These are phyloP conservation scores for Stegostoma tigrinum DNA, from an alignment of 2,113 vertebrate species.

Conservation along the genomic window DNA sequence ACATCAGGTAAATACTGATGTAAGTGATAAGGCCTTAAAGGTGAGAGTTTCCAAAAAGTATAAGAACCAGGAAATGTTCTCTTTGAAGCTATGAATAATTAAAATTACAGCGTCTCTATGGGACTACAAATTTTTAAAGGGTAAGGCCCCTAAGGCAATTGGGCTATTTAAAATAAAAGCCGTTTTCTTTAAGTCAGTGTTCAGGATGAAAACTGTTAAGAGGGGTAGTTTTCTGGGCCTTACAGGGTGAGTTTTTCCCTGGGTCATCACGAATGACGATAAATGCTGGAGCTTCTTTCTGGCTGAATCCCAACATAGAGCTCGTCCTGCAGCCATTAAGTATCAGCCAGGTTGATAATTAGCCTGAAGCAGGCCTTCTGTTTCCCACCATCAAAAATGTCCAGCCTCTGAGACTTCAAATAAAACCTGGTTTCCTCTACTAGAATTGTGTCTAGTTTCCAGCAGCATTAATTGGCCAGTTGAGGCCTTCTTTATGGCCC, in stretches of 20 bases:
- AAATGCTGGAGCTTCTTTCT: background rate
- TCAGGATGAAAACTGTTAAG: background rate
- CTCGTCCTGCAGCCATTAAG: no score
- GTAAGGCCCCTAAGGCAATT: background rate
- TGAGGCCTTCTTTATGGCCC: no score
- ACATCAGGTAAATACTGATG: slow-evolving; percentile 2
- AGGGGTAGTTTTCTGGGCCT: background rate
- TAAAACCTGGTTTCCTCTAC: no score
- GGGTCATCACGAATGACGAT: background rate
- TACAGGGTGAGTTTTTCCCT: background rate
- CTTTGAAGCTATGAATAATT: background rate
- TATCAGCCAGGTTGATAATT: no score
- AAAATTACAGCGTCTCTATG: background rate
- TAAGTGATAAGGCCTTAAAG: background rate
- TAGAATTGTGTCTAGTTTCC: no score
- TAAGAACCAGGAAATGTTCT: no score
- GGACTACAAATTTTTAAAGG: background rate
- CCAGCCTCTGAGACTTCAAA: no score
- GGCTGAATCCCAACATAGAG: background rate
- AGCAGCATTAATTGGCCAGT: no score
- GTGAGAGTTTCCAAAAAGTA: background rate
- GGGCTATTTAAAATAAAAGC: background rate
- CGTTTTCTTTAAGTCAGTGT: no score
- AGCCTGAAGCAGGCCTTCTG: no score
- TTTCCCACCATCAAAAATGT: no score